phyloP scores from a whole-genome alignment of 2,113 vertebrate species.

The Zingel zingel region DNA sequence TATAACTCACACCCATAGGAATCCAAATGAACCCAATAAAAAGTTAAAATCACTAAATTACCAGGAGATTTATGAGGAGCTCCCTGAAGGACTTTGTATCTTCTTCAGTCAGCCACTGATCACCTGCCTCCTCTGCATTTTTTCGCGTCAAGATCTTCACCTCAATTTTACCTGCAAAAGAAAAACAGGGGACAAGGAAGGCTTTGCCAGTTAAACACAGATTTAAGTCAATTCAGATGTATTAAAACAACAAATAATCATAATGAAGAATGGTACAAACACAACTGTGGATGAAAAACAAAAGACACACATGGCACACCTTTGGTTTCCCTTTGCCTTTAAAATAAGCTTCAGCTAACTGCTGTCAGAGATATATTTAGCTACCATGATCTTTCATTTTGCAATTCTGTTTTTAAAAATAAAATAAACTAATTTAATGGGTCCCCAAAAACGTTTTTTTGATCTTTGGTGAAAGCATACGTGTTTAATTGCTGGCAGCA shows the following conservation, averaged over 20 bases:
- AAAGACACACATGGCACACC: constrained; percentile 49
- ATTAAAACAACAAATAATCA: not conserved
- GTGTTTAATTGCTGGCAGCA: not conserved
- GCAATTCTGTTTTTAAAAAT: not conserved
- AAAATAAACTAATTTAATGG: not conserved
- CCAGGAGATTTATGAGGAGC: constrained; percentile 94
- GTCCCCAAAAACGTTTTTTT: not conserved
- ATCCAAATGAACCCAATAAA: constrained; percentile 4
- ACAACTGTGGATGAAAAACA: constrained; percentile 45
- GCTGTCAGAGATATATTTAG: not conserved
- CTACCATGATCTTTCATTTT: not conserved
- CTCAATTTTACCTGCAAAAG: constrained; percentile 90
- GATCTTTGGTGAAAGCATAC: not conserved
- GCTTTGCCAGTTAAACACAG: not conserved
- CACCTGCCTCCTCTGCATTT: constrained; percentile 87
- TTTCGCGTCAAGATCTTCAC: constrained; percentile 92
- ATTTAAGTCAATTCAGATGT: not conserved
- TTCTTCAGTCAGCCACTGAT: constrained; percentile 94
- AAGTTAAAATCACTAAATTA: constrained; percentile 63
- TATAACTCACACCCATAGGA: not conserved
- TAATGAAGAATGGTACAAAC: constrained; percentile 39
- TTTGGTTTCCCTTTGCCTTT: constrained; percentile 22
- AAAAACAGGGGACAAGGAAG: not conserved
- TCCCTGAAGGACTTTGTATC: constrained; percentile 94
- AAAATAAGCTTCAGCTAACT: not conserved